Evolutionary conservation across 2,888 invertebrate genomes (phyloP).

Genomic region (Seira ritae): DNA sequence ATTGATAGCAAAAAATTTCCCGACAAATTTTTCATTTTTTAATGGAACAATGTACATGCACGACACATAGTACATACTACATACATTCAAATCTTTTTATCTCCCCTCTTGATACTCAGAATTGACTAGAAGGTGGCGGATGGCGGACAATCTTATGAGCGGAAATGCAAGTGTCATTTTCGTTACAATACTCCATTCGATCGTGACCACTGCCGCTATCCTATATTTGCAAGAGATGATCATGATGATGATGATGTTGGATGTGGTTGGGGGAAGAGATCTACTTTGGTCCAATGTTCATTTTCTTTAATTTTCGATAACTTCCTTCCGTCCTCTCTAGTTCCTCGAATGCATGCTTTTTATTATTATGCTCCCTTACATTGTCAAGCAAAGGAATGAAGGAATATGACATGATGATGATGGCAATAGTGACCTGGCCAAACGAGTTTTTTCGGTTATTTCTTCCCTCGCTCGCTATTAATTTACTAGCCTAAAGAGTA

Average conservation of each 20-base stretch:
- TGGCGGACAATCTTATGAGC: background rate
- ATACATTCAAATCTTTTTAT: too few relatives aligned
- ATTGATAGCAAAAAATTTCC: too few relatives aligned
- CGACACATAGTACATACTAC: too few relatives aligned
- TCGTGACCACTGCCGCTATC: slow-evolving; percentile 58
- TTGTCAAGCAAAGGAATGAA: too few relatives aligned
- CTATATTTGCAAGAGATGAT: background rate
- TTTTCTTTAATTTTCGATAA: slow-evolving; percentile 27
- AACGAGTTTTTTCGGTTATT: slow-evolving; percentile 65
- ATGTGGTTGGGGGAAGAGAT: slow-evolving; percentile 38
- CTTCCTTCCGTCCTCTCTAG: slow-evolving; percentile 54
- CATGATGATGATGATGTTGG: slow-evolving; percentile 30
- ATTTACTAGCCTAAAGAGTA: slow-evolving; percentile 36
- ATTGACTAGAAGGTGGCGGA: too few relatives aligned
- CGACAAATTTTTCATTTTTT: too few relatives aligned
- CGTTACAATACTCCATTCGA: too few relatives aligned
- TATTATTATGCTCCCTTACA: too few relatives aligned
- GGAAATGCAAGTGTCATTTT: slow-evolving; percentile 39
- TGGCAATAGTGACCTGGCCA: slow-evolving; percentile 34
- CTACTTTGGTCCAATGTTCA: slow-evolving; percentile 23
- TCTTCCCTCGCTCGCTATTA: slow-evolving; percentile 40
- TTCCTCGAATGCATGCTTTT: background rate
- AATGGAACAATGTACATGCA: too few relatives aligned
- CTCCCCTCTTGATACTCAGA: too few relatives aligned
- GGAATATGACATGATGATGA: too few relatives aligned